These are phyloP conservation scores for Tenthredo mesomela DNA, from an alignment of 2,888 invertebrate genomes.

Conservation along the genomic window DNA sequence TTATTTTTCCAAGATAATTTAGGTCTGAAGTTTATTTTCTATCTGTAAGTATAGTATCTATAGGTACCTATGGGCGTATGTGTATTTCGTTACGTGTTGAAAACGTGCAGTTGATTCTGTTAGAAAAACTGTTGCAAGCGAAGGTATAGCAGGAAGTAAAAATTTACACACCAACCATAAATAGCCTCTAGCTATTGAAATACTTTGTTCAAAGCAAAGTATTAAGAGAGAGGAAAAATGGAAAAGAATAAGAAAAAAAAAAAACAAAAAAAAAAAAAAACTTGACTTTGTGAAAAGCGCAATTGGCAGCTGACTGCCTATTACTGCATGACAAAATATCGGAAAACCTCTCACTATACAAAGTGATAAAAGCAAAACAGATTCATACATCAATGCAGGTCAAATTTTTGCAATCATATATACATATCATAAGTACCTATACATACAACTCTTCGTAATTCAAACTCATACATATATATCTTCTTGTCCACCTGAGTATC, in stretches of 20 bases:
- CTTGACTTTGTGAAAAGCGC: slow-evolving; percentile 68
- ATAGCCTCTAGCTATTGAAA: slow-evolving; percentile 18
- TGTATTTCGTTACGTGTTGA: not conserved
- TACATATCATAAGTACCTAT: not conserved
- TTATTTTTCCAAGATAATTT: not conserved
- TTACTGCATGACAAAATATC: slow-evolving; percentile 10
- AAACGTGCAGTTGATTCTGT: not conserved
- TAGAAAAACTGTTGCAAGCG: not conserved
- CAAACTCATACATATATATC: not conserved
- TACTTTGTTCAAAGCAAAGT: slow-evolving; percentile 5
- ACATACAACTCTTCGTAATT: not conserved
- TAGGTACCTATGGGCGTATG: not conserved
- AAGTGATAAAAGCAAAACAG: not conserved
- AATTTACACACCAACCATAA: slow-evolving; percentile 12
- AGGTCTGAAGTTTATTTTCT: not conserved
- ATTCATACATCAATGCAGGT: not conserved
- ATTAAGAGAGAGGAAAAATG: not conserved
- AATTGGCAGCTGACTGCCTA: slow-evolving; percentile 64
- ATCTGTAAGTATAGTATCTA: too few species aligned
- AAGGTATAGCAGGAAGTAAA: not conserved
- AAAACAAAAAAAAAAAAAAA: not conserved
- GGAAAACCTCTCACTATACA: not conserved
- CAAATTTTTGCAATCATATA: not conserved
- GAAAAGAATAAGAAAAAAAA: not conserved
- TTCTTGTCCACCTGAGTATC: not conserved